Evolutionary conservation across 2,888 invertebrate genomes (phyloP).

Genomic region (Melieria omissa): DNA sequence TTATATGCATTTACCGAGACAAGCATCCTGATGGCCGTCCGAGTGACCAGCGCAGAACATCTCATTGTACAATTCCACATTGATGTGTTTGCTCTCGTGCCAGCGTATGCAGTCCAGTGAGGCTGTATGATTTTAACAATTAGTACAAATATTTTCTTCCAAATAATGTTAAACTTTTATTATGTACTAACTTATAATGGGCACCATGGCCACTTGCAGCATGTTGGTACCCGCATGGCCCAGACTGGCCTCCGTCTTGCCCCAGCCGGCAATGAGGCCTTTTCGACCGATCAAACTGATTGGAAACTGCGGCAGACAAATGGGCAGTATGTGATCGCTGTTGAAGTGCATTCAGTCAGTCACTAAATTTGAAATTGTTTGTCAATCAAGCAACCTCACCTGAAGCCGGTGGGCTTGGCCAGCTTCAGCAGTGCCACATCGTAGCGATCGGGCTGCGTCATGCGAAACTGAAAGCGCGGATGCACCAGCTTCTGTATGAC

Average conservation of each 20-base stretch:
- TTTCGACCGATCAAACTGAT: slow-evolving; percentile 69
- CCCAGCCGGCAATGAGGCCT: slow-evolving; percentile 84
- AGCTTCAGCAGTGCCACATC: slow-evolving; percentile 81
- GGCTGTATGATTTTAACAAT: slow-evolving; percentile 65
- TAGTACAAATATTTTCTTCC: neutral
- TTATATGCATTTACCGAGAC: slow-evolving; percentile 71
- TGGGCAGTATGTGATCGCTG: slow-evolving; percentile 77
- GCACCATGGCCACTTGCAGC: slow-evolving; percentile 82
- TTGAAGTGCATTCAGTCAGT: too few species aligned
- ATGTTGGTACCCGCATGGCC: slow-evolving; percentile 84
- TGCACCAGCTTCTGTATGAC: slow-evolving; percentile 81
- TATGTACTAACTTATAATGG: slow-evolving; percentile 76
- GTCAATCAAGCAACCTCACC: slow-evolving; percentile 47
- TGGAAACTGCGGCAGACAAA: slow-evolving; percentile 76
- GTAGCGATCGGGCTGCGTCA: slow-evolving; percentile 85
- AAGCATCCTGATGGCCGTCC: slow-evolving; percentile 84
- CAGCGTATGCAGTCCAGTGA: slow-evolving; percentile 80
- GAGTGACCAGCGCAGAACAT: slow-evolving; percentile 89
- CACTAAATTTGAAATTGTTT: neutral
- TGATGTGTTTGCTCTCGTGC: slow-evolving; percentile 84
- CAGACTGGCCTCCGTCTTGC: slow-evolving; percentile 79
- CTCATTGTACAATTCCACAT: slow-evolving; percentile 78
- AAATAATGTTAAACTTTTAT: neutral
- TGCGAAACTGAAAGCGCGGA: slow-evolving; percentile 82
- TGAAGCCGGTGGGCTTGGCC: slow-evolving; percentile 73